phyloP scores from a whole-genome alignment of 2,888 invertebrate species.

The Melipona beecheii region DNA sequence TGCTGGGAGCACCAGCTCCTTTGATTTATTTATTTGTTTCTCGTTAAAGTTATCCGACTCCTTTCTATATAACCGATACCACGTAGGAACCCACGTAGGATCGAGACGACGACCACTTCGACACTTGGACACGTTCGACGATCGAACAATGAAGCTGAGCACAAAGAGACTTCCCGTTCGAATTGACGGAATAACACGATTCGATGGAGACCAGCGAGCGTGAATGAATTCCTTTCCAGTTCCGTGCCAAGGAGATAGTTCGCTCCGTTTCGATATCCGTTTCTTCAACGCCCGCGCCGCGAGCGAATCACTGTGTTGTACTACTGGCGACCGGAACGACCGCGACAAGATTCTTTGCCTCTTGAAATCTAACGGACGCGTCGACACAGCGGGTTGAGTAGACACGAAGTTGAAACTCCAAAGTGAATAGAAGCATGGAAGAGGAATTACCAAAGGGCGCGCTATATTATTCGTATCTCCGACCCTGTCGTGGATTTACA shows the following conservation, averaged over 20 bases:
- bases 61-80: conserved; percentile 34
- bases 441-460: neutral
- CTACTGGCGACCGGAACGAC: neutral
- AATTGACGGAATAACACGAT: conserved; percentile 51
- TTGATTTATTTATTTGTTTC: conserved; percentile 68
- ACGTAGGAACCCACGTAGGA: conserved; percentile 31
- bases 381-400: neutral
- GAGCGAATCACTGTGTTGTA: neutral
- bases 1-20: neutral
- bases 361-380: conserved; percentile 20
- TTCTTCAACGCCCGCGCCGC: conserved; percentile 33
- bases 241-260: conserved; percentile 42
- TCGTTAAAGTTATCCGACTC: conserved; percentile 61
- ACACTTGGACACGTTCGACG: conserved; percentile 50
- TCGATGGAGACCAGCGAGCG: conserved; percentile 54
- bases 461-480: neutral
- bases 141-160: conserved; percentile 55
- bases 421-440: neutral
- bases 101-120: conserved; percentile 41
- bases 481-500: neutral
- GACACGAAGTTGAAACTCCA: conserved; percentile 6
- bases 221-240: conserved; percentile 59
- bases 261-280: conserved; percentile 47
- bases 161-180: conserved; percentile 62
- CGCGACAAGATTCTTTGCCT: conserved; percentile 8